Evolutionary conservation across 2,888 invertebrate genomes (phyloP).

Genomic region (Agrotis segetum): DNA sequence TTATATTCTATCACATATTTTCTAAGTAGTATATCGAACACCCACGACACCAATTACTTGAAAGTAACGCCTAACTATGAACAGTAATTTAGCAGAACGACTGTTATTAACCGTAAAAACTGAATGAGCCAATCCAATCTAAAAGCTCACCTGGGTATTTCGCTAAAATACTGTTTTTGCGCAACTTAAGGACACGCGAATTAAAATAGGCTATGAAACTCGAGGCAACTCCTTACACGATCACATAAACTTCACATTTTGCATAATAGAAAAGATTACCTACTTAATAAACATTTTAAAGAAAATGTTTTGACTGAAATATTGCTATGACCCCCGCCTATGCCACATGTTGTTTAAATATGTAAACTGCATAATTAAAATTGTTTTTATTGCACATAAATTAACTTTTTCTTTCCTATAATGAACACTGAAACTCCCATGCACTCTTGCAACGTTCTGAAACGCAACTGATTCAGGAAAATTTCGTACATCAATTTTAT

Average conservation of each 20-base stretch:
- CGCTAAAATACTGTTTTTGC: conserved; percentile 24
- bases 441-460: conserved; percentile 25
- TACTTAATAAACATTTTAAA: background rate
- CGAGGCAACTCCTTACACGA: conserved; percentile 27
- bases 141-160: conserved; percentile 39
- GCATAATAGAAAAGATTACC: conserved; percentile 35
- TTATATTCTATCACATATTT: background rate
- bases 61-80: conserved; percentile 23
- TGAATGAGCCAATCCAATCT: conserved; percentile 42
- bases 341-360: background rate
- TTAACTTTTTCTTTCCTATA: background rate
- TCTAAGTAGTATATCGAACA: conserved; percentile 1
- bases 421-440: conserved; percentile 2
- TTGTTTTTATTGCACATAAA: background rate
- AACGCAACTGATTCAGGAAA: conserved; percentile 27
- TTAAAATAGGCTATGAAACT: conserved; percentile 37
- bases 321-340: conserved; percentile 11
- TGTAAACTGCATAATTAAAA: conserved; percentile 1
- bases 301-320: conserved; percentile 6
- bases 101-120: conserved; percentile 28
- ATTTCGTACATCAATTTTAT: conserved; percentile 43
- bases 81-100: conserved; percentile 26
- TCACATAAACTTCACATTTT: conserved; percentile 30
- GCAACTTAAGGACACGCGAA: conserved; percentile 40
- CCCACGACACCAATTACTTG: conserved; percentile 14